Base-by-base conservation (phyloP, 2,797 vertebrate genomes). In the Labeo calbasu region DNA sequence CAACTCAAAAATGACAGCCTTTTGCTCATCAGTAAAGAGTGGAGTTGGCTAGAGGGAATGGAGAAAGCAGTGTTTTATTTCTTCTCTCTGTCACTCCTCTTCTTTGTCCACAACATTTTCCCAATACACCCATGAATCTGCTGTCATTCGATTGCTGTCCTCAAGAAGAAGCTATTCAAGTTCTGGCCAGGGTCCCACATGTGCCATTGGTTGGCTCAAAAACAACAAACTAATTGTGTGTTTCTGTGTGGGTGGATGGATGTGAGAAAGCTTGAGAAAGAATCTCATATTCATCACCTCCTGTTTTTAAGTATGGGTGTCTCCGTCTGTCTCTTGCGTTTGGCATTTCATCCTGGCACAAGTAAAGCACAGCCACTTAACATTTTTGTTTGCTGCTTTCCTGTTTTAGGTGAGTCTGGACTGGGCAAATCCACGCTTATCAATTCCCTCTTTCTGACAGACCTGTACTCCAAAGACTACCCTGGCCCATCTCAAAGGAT, bases 381-480 rank as follows among this genome's bases (percentile, higher is more conserved):
- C 53, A 48, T 76, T 65, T 40, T 82, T 66, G 43, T 75, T 81
- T 79, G 32, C 17, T 11, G 50, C 59, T 85, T 88, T 65, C 86
- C 23, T 89, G n/a, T 90, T 77, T 83, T 81, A 96, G 95, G 95
- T 84, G 95, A 96, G 82, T 96, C 95, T 71, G 95, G 95, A 78
- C 92, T 96, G 59, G 95, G 95, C 12, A 96, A 96, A 86, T 96
- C 95, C 1, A 96, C 95, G 0, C 94, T 96, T 66, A 96, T 96
- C 88, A 96, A 96, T 90, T 95, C 95, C 13, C 91, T 96, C 81
- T 96, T 96, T 90, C 92, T 96, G 84, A 96, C 95, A 4, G 95
- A 96, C 86, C 88, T 96, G 40, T 96, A 96, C 92, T 96, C 95
- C 71, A 95, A 95, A 91, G 95, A 96, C 61, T 95, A 95, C 86